These are phyloP conservation scores for Xanthorhoe designata DNA, from an alignment of 2,888 invertebrate genomes.

Conservation along the genomic window DNA sequence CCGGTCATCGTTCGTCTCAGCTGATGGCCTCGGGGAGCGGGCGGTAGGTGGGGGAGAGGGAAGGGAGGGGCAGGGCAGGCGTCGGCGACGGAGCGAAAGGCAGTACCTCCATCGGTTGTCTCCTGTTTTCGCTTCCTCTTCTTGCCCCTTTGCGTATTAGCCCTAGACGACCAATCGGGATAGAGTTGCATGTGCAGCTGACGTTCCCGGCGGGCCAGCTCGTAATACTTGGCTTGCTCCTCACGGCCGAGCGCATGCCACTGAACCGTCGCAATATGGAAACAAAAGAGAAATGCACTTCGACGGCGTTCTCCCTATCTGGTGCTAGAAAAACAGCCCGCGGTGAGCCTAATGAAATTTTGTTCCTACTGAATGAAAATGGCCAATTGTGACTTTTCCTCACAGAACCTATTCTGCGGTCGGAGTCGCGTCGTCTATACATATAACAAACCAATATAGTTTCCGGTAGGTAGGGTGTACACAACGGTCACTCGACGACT, in stretches of 20 bases:
- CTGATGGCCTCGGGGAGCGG: conserved; percentile 36
- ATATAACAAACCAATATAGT: conserved; percentile 85
- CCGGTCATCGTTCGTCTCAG: conserved; percentile 45
- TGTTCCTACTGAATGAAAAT: conserved; percentile 79
- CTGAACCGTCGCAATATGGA: conserved; percentile 88
- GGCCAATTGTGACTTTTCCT: conserved; percentile 82
- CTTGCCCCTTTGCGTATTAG: conserved; percentile 99
- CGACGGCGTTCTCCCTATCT: conserved; percentile 82
- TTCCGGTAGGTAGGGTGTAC: conserved; percentile 79
- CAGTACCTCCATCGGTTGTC: conserved; percentile 97
- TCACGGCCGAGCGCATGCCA: conserved; percentile 99
- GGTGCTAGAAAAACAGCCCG: conserved; percentile 90
- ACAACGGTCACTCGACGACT: conserved; percentile 83
- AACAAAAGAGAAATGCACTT: conserved; percentile 85
- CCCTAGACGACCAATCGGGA: conserved; percentile 99
- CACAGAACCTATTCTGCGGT: conserved; percentile 86
- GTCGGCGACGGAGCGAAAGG: conserved; percentile 80
- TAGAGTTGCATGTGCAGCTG: conserved; percentile 99
- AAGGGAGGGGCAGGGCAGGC: conserved; percentile 32
- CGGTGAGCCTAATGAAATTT: conserved; percentile 80
- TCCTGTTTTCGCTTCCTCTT: conserved; percentile 99
- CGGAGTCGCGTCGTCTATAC: conserved; percentile 80
- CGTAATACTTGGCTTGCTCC: conserved; percentile 99
- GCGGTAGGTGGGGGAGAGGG: conserved; percentile 30
- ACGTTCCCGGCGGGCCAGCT: conserved; percentile 98